These are phyloP conservation scores for Cyclura pinguis DNA, from an alignment of 2,797 vertebrate genomes.

Conservation along the genomic window DNA sequence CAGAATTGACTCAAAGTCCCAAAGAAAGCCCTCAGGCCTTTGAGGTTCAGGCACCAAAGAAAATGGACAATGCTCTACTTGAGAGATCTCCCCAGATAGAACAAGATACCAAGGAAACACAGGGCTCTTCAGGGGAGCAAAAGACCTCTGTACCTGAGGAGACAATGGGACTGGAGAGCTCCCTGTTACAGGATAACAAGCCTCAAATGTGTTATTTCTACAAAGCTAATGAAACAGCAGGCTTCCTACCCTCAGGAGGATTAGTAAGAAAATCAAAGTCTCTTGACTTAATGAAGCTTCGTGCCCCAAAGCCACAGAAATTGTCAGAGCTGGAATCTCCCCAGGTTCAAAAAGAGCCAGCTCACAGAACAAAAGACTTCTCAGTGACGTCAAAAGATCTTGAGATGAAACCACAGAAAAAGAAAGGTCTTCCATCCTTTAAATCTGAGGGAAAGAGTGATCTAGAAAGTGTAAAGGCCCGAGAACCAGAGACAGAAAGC, in stretches of 20 bases:
- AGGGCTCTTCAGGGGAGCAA: not conserved
- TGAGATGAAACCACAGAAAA: not conserved
- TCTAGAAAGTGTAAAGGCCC: not conserved
- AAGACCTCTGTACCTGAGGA: not conserved
- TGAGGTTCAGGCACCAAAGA: not conserved
- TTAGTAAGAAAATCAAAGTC: not conserved
- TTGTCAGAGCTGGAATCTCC: not conserved
- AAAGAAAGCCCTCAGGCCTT: not conserved
- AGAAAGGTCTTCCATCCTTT: not conserved
- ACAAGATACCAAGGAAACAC: not conserved
- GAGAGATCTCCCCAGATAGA: not conserved
- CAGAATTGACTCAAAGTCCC: not conserved
- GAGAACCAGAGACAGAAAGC: not conserved
- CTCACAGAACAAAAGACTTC: not conserved
- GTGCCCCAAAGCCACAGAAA: not conserved
- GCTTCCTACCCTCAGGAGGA: not conserved
- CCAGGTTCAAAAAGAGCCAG: not conserved
- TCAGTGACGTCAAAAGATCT: not conserved
- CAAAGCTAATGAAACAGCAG: not conserved
- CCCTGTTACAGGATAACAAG: not conserved
- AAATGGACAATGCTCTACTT: not conserved
- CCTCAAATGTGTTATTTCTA: not conserved
- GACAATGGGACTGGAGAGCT: not conserved
- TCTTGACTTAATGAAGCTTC: not conserved
- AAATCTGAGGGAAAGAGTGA: not conserved